Evolutionary conservation across 2,888 invertebrate genomes (phyloP).

Genomic region (Eurois occulta): DNA sequence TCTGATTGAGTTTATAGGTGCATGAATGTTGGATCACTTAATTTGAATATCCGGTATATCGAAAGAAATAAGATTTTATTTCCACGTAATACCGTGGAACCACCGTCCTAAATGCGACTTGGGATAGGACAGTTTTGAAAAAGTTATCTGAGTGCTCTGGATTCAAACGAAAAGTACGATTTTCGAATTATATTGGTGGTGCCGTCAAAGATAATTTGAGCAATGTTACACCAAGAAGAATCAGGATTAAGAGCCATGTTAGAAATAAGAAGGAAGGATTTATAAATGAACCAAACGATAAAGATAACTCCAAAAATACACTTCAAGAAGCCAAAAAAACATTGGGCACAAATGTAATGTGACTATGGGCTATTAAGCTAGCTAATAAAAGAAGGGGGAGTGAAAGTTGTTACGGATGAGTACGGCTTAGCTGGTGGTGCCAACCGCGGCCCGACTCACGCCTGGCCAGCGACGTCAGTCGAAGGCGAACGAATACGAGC

Average conservation of each 20-base stretch:
- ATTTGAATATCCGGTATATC: conserved; percentile 9
- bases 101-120: not conserved
- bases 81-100: not conserved
- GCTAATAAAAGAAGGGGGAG: conserved; percentile 65
- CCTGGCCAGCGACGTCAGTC: conserved; percentile 55
- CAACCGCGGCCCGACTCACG: conserved; percentile 64
- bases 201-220: not conserved
- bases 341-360: conserved; percentile 57
- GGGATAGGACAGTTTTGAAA: not conserved
- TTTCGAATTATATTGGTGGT: not conserved
- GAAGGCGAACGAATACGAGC: conserved; percentile 47
- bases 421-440: conserved; percentile 64
- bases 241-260: not conserved
- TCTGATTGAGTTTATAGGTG: conserved; percentile 36
- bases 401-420: conserved; percentile 58
- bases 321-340: conserved; percentile 20
- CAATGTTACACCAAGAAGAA: not conserved
- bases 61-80: not conserved
- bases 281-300: not conserved
- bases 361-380: conserved; percentile 63
- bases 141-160: not conserved
- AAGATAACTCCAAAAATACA: conserved; percentile 3
- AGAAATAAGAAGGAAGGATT: not conserved
- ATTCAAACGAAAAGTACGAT: not conserved
- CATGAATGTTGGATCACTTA: conserved; percentile 35